Percentiles rank a stretch among this genome's conserved stretches.
phyloP scores from a whole-genome alignment of 2,113 vertebrate species.

The Macquaria australasica region DNA sequence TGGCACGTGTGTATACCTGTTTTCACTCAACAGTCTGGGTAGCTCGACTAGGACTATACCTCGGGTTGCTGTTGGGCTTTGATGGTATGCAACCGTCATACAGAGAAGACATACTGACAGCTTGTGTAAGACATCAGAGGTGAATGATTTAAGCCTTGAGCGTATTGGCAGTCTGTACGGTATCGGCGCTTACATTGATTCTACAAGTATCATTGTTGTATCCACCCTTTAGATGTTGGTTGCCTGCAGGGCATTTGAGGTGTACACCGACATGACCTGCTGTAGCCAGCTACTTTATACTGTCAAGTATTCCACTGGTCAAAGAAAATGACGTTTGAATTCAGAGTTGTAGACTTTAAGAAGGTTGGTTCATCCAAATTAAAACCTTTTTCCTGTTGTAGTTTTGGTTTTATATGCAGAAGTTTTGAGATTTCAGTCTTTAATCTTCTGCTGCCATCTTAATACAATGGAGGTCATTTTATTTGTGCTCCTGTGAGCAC shows the following conservation, averaged over 20 bases:
- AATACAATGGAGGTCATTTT: neutral
- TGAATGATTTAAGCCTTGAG: conserved; percentile 64
- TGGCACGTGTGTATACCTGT: conserved; percentile 31
- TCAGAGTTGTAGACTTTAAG: neutral
- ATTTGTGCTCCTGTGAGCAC: neutral
- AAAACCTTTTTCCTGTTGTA: neutral
- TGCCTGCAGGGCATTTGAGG: conserved; percentile 52
- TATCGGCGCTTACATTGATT: conserved; percentile 67
- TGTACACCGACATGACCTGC: conserved; percentile 36
- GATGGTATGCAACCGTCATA: conserved; percentile 42
- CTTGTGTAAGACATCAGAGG: conserved; percentile 49
- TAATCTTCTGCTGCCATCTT: neutral
- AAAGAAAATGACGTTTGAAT: conserved; percentile 2
- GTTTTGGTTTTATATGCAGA: neutral
- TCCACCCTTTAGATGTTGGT: conserved; percentile 48
- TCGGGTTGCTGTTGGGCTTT: conserved; percentile 18
- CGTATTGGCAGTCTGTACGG: conserved; percentile 44
- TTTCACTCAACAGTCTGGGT: conserved; percentile 22
- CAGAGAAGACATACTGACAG: conserved; percentile 5
- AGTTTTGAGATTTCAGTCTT: neutral
- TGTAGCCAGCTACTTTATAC: neutral
- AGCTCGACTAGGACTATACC: conserved; percentile 28
- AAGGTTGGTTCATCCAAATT: neutral
- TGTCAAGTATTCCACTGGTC: neutral
- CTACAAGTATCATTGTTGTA: conserved; percentile 66